Conservation (phyloP, 2,113 vertebrate species). For the Nycticebus coucang region DNA sequence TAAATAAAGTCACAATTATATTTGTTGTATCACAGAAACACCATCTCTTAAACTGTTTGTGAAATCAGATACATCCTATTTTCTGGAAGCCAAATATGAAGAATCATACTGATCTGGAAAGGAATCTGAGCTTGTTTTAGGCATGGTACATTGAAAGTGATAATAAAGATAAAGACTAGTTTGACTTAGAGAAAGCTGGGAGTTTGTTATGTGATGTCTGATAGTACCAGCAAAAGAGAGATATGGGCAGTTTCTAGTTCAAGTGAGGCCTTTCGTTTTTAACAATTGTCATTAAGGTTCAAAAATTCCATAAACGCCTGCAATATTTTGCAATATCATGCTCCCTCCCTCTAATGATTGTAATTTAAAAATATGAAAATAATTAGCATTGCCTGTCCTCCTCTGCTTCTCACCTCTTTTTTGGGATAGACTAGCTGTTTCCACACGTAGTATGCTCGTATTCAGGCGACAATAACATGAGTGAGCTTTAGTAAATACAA, state of each 20-base stretch:
- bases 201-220: neutral
- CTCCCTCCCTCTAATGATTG: neutral
- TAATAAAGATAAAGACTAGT: neutral
- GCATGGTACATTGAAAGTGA: neutral
- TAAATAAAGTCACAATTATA: neutral
- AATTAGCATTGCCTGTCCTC: neutral
- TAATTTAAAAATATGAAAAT: neutral
- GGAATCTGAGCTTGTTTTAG: neutral
- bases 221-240: neutral
- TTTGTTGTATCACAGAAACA: neutral
- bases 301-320: neutral
- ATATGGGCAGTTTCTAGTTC: neutral
- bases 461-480: neutral
- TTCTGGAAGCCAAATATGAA: neutral
- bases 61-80: neutral
- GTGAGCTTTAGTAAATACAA: neutral
- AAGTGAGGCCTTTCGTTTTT: neutral
- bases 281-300: neutral
- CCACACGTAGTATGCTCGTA: neutral
- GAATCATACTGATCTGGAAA: neutral
- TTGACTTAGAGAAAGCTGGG: neutral
- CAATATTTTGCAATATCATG: neutral
- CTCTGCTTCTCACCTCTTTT: neutral
- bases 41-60: neutral
- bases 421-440: neutral